Evolutionary conservation across 2,888 invertebrate species (phyloP), one percentile per base, ranked within the genome.

Genomic region (Archips xylosteana): DNA sequence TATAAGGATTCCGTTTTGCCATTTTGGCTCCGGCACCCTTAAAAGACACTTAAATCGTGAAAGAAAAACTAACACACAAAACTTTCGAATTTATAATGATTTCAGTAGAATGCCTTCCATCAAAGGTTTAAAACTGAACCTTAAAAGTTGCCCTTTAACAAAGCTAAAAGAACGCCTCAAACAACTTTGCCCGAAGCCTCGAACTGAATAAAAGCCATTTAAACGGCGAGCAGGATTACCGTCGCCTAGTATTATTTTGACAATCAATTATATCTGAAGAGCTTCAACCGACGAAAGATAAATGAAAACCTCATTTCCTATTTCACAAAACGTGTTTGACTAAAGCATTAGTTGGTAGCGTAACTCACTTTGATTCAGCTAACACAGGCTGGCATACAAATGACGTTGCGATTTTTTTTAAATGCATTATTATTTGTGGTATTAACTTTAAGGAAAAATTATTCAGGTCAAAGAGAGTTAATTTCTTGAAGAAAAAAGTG

Each of bases 301-400:
- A 63, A 63, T 63, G 63, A 47, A 63, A 63, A 47, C 63, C 47
- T 63, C 47, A 63, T 45, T 63, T 63, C 63, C 47, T 45, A 63
- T 63, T 63, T 63, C 47, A 23, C 62, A 34, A 47, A 63, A 63
- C 12, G 47, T 63, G 45, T 63, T 63, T 63, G 63, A 47, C 45
- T 63, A 45, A 47, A 47, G 32, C 32, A 47, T 63, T 63, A 63
- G 63, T 63, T 63, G 10, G 34, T 8, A 63, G 2, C 32, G 23
- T 32, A 63, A 47, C 32, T 57, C 32, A 47, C 13, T 63, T 47
- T 8, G 32, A 47, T 47, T 3, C 47, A 23, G 5, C 39, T 42
- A 1, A 13, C 32, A 13, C 45, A 45, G 42, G 42, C 62, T 13
- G 62, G 10, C 63, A 5, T n/a, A 63, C 45, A 63, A 47, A 60